These are phyloP conservation scores for Opisthocomus hoazin DNA, from an alignment of 2,113 vertebrate genomes.

Conservation along the genomic window DNA sequence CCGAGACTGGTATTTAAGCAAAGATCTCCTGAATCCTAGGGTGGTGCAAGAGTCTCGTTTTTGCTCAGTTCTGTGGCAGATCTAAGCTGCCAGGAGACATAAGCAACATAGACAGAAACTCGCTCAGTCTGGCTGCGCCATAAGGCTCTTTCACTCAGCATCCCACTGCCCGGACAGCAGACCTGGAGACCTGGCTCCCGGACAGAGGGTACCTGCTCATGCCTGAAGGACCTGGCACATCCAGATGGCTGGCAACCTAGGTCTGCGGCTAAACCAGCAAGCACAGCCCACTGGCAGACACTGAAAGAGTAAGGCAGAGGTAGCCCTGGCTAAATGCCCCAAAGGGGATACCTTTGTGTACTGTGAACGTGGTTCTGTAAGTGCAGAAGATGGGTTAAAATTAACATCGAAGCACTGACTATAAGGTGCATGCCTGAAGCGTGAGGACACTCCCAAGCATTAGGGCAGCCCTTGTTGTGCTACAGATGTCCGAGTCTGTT, in stretches of 20 bases:
- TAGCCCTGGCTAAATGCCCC: background rate
- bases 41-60: background rate
- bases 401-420: background rate
- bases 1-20: background rate
- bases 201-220: background rate
- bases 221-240: background rate
- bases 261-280: background rate
- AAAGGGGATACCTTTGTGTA: background rate
- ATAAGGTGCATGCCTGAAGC: background rate
- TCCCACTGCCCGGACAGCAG: background rate
- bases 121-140: background rate
- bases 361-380: background rate
- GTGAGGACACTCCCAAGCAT: background rate
- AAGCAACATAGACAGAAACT: background rate
- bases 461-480: background rate
- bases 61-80: background rate
- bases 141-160: background rate
- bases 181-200: background rate
- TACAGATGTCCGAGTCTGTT: accelerated
- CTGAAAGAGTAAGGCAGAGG: background rate
- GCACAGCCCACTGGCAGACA: background rate
- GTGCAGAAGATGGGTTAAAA: background rate
- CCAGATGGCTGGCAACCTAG: background rate
- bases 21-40: background rate
- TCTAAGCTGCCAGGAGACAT: background rate